Evolutionary conservation across 2,888 invertebrate species (phyloP).

Genomic region (Alentia gelatinosa): DNA sequence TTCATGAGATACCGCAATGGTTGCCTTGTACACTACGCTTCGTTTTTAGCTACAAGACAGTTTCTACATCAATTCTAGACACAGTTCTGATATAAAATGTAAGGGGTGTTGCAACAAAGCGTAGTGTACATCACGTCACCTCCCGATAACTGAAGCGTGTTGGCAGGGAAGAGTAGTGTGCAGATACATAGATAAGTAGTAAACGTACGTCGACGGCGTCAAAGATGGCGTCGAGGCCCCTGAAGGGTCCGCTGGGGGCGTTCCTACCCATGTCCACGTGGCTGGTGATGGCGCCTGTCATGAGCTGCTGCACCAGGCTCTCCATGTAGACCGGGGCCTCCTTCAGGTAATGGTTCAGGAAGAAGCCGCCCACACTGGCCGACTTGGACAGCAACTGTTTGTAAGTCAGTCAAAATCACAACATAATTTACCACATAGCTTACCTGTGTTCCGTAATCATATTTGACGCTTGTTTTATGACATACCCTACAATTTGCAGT

Average conservation of each 20-base stretch:
- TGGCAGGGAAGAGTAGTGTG: background rate
- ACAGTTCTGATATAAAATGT: too few relatives aligned
- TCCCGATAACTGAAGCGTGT: background rate
- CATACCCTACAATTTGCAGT: background rate
- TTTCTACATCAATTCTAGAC: too few relatives aligned
- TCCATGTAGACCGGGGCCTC: constrained; percentile 68
- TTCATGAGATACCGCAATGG: background rate
- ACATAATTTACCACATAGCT: background rate
- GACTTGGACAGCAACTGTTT: constrained; percentile 72
- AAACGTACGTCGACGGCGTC: constrained; percentile 75
- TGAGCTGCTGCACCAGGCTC: constrained; percentile 67
- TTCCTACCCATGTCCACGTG: constrained; percentile 71
- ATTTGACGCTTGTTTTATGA: background rate
- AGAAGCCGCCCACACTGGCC: constrained; percentile 76
- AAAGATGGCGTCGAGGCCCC: constrained; percentile 70
- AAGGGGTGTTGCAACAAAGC: too few relatives aligned
- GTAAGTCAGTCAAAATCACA: background rate
- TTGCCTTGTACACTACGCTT: too few relatives aligned
- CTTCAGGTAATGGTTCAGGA: constrained; percentile 70
- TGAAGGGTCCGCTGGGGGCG: constrained; percentile 69
- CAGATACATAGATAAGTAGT: background rate
- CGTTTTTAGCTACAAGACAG: too few relatives aligned
- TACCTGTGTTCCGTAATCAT: background rate
- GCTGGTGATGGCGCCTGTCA: constrained; percentile 69
- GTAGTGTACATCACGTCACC: background rate